Evolutionary conservation across 2,888 invertebrate genomes (phyloP).

Genomic region (Drosophila greeni): DNA sequence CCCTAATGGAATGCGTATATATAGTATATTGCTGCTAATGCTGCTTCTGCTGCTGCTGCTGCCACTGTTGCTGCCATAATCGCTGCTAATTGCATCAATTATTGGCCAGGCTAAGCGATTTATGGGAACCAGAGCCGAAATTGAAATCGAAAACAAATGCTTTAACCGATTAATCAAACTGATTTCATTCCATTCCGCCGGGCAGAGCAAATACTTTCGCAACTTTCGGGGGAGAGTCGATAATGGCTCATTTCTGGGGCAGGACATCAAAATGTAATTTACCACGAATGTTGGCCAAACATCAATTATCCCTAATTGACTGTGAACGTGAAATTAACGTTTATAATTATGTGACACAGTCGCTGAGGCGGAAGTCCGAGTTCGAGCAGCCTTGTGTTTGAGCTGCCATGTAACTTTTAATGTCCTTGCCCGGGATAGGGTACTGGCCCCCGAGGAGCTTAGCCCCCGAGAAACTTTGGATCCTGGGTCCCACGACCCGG

Average conservation of each 20-base stretch:
- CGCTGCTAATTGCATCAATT: conserved; percentile 65
- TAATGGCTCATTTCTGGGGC: conserved; percentile 20
- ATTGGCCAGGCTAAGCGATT: conserved; percentile 35
- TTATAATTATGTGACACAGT: conserved; percentile 72
- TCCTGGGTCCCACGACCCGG: conserved; percentile 28
- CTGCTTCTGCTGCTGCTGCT: conserved; percentile 5
- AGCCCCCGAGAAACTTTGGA: conserved; percentile 29
- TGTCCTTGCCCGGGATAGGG: conserved; percentile 23
- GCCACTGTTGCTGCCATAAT: conserved; percentile 28
- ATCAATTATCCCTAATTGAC: conserved; percentile 75
- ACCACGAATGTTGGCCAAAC: conserved; percentile 71
- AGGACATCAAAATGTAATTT: conserved; percentile 72
- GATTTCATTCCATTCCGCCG: conserved; percentile 42
- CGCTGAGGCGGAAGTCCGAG: conserved; percentile 33
- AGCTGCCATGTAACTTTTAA: conserved; percentile 33
- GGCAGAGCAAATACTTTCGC: conserved; percentile 14
- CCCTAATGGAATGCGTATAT: conserved; percentile 17
- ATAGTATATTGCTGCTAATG: conserved; percentile 9
- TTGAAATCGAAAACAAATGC: conserved; percentile 38
- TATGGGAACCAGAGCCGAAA: conserved; percentile 19
- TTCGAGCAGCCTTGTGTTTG: conserved; percentile 16
- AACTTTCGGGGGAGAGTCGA: conserved; percentile 13
- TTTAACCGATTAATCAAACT: conserved; percentile 62
- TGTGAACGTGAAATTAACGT: conserved; percentile 73
- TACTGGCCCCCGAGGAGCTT: conserved; percentile 15